Conservation (phyloP, 1,140 invertebrate species). For the Ostrea edulis region DNA sequence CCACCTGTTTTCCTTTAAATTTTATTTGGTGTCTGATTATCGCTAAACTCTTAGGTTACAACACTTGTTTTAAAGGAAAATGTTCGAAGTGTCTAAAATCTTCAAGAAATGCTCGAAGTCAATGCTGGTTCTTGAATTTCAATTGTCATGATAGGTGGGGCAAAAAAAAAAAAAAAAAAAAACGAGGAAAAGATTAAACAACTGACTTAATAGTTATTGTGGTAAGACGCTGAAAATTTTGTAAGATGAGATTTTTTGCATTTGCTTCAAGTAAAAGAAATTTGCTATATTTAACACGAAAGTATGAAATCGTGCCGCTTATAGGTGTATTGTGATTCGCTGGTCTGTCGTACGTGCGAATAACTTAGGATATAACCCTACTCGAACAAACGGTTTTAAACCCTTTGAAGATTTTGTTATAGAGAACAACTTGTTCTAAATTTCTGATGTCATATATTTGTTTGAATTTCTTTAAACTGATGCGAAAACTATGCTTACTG, state of each 20-base stretch:
- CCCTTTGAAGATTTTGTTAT: too few relatives aligned
- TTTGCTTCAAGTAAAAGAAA: not conserved
- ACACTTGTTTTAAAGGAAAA: not conserved
- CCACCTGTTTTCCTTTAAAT: not conserved
- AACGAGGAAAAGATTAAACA: not conserved
- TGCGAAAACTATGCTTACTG: too few relatives aligned
- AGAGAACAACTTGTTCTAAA: too few relatives aligned
- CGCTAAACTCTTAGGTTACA: not conserved
- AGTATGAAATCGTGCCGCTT: not conserved
- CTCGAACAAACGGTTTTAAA: too few relatives aligned
- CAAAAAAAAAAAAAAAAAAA: not conserved
- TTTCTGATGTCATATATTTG: too few relatives aligned
- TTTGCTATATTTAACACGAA: not conserved
- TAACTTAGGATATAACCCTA: too few relatives aligned
- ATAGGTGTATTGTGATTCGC: too few relatives aligned
- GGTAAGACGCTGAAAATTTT: not conserved
- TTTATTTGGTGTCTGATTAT: constrained; percentile 8
- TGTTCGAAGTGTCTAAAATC: not conserved
- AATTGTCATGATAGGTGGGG: not conserved
- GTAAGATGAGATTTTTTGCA: not conserved
- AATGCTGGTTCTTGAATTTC: constrained; percentile 5
- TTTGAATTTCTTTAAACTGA: too few relatives aligned
- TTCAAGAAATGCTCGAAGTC: constrained; percentile 14
- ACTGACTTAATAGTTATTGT: not conserved
- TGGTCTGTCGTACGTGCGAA: too few relatives aligned